A percentile compares a stretch with the other conserved stretches of the same genome.
These are phyloP conservation scores for Zaprionus tsacasi DNA, from an alignment of 1,140 invertebrate species.

Conservation along the genomic window DNA sequence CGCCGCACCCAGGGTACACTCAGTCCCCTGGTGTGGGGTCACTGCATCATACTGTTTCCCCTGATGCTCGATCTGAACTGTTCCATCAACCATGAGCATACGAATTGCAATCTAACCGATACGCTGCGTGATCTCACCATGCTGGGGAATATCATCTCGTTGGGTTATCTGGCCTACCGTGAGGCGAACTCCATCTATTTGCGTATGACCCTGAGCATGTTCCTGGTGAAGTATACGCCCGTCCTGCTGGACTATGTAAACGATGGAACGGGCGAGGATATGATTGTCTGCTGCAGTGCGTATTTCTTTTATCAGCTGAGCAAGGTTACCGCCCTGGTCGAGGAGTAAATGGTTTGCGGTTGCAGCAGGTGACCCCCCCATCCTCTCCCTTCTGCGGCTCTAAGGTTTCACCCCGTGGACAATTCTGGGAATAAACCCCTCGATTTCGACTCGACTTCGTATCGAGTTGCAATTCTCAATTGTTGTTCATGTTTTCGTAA, in stretches of 20 bases:
- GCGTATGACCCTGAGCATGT: constrained; percentile 58
- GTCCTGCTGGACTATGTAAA: constrained; percentile 53
- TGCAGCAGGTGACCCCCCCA: constrained; percentile 13
- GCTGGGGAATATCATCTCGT: constrained; percentile 68
- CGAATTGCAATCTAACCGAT: constrained; percentile 47
- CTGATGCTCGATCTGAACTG: constrained; percentile 58
- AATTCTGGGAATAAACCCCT: neutral
- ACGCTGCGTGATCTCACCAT: constrained; percentile 60
- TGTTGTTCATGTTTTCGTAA: constrained; percentile 77
- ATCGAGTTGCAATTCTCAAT: constrained; percentile 61
- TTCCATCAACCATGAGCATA: constrained; percentile 28
- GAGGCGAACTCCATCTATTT: constrained; percentile 57
- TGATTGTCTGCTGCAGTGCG: constrained; percentile 59
- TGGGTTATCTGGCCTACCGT: constrained; percentile 54
- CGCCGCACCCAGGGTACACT: constrained; percentile 31
- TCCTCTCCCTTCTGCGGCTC: neutral
- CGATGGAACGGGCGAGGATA: constrained; percentile 54
- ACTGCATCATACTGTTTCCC: constrained; percentile 59
- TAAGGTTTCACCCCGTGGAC: neutral
- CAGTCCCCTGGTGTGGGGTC: constrained; percentile 49
- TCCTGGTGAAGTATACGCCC: constrained; percentile 50
- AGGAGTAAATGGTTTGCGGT: constrained; percentile 16
- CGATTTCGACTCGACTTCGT: constrained; percentile 50
- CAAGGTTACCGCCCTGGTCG: constrained; percentile 10
- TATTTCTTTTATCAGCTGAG: constrained; percentile 54